These are phyloP conservation scores for Anodontia alba DNA, from an alignment of 2,888 invertebrate species.

Conservation along the genomic window DNA sequence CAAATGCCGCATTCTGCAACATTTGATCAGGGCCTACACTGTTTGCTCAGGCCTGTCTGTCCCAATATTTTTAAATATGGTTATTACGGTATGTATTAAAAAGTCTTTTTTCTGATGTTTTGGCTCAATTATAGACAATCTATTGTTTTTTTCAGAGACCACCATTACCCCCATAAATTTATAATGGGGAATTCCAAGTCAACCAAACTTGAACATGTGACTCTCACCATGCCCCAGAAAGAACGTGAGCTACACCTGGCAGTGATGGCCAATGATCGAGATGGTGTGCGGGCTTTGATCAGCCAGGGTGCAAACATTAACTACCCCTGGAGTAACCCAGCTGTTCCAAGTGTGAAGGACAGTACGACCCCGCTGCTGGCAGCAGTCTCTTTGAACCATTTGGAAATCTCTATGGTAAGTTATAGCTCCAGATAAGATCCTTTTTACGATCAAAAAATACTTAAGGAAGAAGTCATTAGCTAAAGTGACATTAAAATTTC, in stretches of 20 bases:
- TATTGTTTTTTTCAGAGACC: neutral
- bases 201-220: constrained; percentile 75
- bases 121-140: no score
- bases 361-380: constrained; percentile 85
- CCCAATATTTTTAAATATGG: no score
- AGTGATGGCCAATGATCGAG: constrained; percentile 84
- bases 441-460: no score
- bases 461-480: no score
- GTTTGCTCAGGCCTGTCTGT: no score
- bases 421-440: neutral
- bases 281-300: constrained; percentile 79
- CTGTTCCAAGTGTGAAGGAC: constrained; percentile 85
- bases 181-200: constrained; percentile 83
- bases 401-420: constrained; percentile 83
- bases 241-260: constrained; percentile 84
- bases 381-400: constrained; percentile 85
- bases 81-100: no score
- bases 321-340: constrained; percentile 85
- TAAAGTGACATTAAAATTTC: no score
- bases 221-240: constrained; percentile 83
- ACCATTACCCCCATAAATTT: neutral
- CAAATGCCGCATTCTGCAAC: no score
- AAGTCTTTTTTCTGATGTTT: no score
- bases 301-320: constrained; percentile 84
- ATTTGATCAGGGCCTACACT: no score